Evolutionary conservation across 92 coral and sea anemone genomes (phyloP), one percentile per base, ranked within the genome.

Genomic region (Porites rus): DNA sequence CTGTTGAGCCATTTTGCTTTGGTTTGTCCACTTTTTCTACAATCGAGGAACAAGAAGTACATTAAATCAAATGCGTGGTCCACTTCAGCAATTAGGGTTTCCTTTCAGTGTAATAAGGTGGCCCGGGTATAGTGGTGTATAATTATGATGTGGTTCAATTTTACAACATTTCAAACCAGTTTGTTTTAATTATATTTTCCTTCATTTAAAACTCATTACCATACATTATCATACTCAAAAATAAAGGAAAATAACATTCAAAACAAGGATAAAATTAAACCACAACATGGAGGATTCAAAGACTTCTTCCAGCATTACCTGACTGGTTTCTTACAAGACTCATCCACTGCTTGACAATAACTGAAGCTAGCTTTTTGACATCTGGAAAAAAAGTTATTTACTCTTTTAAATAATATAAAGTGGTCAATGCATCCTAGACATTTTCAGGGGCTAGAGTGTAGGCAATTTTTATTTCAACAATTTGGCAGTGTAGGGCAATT

Each of bases 301-400:
- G 4, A 8, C n/a, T 20, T 28, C n/a, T 80, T 75, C 90, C 93
- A 80, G 84, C 28, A 56, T 68, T 81, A 69, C 90, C 94, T 25
- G 92, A 83, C 56, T 94, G 91, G 74, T 82, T 88, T 76, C 95
- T 88, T 2, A 97, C 98, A 20, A 97, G 88, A 76, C 88, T 80
- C 99, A 93, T 97, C 99, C 99, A 97, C 24, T 95, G 98, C 52
- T 89, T 92, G 17, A 97, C 84, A 21, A 97, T 89, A 25, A 77
- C 91, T 51, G 93, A 65, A 14, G 99, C 91, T 72, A 97, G 90
- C 56, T 94, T 91, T 58, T 92, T 93, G 38, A 97, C 93, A 74
- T 93, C 99, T 97, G 77, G 25, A 75, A 60, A 28, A 76, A 85
- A 76, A 16, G 16, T 14, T 10, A 10, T 14, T 56, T 10, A 14